Conservation (phyloP, 1,140 invertebrate genomes). For the Drosophila azteca region DNA sequence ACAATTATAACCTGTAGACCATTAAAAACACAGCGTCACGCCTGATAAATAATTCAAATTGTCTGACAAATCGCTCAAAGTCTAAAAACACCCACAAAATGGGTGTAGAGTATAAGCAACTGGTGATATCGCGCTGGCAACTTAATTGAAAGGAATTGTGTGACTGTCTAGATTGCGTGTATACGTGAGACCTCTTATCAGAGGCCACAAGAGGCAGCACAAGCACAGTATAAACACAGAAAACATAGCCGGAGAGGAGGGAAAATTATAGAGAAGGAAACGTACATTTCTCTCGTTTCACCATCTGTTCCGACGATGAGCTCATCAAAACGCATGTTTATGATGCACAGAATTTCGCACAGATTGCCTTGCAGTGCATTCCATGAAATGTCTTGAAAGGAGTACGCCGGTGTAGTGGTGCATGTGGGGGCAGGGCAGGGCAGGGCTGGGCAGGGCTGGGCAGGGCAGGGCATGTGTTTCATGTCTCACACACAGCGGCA, state of each 20-base stretch:
- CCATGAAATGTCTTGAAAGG: neutral
- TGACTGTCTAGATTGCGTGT: slow-evolving; percentile 55
- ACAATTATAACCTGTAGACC: neutral
- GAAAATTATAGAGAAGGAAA: slow-evolving; percentile 20
- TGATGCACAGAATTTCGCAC: slow-evolving; percentile 42
- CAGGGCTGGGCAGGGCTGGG: too few species aligned
- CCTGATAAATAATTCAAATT: slow-evolving; percentile 40
- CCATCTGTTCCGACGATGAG: slow-evolving; percentile 39
- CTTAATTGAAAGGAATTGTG: slow-evolving; percentile 50
- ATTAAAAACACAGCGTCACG: slow-evolving; percentile 39
- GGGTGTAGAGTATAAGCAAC: slow-evolving; percentile 30
- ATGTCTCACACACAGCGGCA: slow-evolving; percentile 9
- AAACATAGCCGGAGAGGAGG: slow-evolving; percentile 4
- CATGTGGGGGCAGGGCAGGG: slow-evolving; percentile 6
- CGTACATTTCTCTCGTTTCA: neutral
- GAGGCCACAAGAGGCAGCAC: neutral
- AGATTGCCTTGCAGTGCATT: slow-evolving; percentile 19
- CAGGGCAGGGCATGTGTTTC: slow-evolving; percentile 18
- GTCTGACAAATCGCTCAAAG: slow-evolving; percentile 26
- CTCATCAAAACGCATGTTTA: slow-evolving; percentile 35
- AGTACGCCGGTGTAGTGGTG: too few species aligned
- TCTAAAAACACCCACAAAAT: slow-evolving; percentile 28
- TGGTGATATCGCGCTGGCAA: slow-evolving; percentile 44
- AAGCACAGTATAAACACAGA: slow-evolving; percentile 2
- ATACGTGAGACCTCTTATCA: slow-evolving; percentile 48